Evolutionary conservation across 2,888 invertebrate species (phyloP).

Genomic region (Caenorhabditis sp.): DNA sequence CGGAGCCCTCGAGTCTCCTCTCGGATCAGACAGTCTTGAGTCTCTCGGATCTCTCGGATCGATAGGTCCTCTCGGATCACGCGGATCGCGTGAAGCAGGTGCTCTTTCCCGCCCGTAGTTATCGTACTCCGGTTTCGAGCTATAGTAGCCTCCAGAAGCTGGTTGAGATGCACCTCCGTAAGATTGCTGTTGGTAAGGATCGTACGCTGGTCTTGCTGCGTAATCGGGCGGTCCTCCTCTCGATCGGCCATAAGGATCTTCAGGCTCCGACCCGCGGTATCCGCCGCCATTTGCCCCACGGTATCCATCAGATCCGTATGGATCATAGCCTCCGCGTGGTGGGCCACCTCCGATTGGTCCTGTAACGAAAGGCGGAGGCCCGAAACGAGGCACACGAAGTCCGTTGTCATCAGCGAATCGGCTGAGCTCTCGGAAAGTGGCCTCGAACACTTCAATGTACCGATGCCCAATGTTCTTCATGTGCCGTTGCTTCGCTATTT

Average conservation of each 20-base stretch:
- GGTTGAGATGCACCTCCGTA: slow-evolving; percentile 10
- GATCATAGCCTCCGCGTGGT: slow-evolving; percentile 34
- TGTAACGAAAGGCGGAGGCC: slow-evolving; percentile 35
- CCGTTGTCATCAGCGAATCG: slow-evolving; percentile 55
- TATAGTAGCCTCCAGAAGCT: slow-evolving; percentile 20
- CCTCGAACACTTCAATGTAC: slow-evolving; percentile 66
- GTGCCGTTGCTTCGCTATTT: slow-evolving; percentile 56
- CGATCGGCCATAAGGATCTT: slow-evolving; percentile 47
- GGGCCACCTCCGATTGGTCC: slow-evolving; percentile 12
- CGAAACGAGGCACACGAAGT: slow-evolving; percentile 46
- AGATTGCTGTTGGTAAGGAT: slow-evolving; percentile 17
- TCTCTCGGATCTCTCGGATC: slow-evolving; percentile 4
- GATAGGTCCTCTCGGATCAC: too few species aligned
- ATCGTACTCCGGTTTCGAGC: slow-evolving; percentile 16
- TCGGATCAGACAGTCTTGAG: background rate
- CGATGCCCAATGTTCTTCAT: slow-evolving; percentile 65
- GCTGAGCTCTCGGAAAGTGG: slow-evolving; percentile 50
- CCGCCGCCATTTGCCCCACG: slow-evolving; percentile 8
- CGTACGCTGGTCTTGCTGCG: slow-evolving; percentile 21
- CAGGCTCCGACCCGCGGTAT: slow-evolving; percentile 15
- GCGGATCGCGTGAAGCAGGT: slow-evolving; percentile 27
- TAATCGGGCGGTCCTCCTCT: slow-evolving; percentile 12
- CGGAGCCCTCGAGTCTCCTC: background rate
- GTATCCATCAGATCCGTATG: slow-evolving; percentile 13
- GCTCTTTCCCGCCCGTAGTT: slow-evolving; percentile 11